These are phyloP conservation scores for Sceloporus tristichus DNA, from an alignment of 2,113 vertebrate genomes.

Conservation along the genomic window DNA sequence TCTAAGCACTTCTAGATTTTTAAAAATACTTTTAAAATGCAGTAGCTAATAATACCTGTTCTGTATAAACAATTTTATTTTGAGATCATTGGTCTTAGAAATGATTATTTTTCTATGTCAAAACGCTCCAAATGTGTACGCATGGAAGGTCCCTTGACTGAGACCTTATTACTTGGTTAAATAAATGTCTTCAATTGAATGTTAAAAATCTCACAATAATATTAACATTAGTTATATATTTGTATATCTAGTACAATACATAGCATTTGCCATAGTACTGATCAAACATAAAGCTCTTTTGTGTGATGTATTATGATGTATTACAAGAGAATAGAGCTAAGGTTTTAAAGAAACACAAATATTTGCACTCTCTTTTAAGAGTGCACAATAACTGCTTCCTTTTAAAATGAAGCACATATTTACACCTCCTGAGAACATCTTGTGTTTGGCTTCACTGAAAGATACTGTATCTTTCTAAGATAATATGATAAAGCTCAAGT, in stretches of 20 bases:
- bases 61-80: constrained; percentile 10
- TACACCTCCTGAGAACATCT: neutral
- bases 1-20: neutral
- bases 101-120: constrained; percentile 36
- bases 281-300: constrained; percentile 26
- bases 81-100: neutral
- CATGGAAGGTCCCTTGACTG: constrained; percentile 21
- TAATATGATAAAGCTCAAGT: neutral
- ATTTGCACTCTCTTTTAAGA: constrained; percentile 29
- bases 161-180: constrained; percentile 37
- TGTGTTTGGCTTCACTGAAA: neutral
- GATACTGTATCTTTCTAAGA: neutral
- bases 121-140: constrained; percentile 25
- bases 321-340: constrained; percentile 18
- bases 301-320: constrained; percentile 10
- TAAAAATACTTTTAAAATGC: constrained; percentile 3
- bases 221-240: constrained; percentile 36
- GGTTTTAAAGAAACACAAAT: constrained; percentile 13
- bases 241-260: neutral
- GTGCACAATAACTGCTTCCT: neutral
- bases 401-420: neutral
- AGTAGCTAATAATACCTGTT: constrained; percentile 37
- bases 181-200: constrained; percentile 29
- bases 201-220: constrained; percentile 43
- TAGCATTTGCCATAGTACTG: neutral